Conservation (phyloP, 2,888 invertebrate genomes). For the Melanostoma scalare region DNA sequence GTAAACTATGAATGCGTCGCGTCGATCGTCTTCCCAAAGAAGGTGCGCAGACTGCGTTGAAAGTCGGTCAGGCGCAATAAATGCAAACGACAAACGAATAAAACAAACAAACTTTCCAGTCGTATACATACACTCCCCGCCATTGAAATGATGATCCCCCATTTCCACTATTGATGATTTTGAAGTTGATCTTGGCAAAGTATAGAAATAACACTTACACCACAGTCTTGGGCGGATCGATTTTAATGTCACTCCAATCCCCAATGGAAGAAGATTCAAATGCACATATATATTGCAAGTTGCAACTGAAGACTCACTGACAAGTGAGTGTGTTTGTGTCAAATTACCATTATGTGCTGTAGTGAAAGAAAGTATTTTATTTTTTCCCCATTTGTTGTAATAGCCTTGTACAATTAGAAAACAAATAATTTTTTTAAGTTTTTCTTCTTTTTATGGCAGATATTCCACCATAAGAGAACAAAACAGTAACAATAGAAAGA, state of each 20-base stretch:
- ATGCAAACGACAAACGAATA: slow-evolving; percentile 56
- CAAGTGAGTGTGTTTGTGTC: slow-evolving; percentile 65
- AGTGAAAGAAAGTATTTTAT: slow-evolving; percentile 59
- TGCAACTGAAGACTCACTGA: slow-evolving; percentile 48
- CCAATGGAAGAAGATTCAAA: slow-evolving; percentile 48
- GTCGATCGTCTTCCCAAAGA: slow-evolving; percentile 3
- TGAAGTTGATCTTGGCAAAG: slow-evolving; percentile 20
- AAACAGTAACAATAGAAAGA: slow-evolving; percentile 20
- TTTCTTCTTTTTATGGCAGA: slow-evolving; percentile 20
- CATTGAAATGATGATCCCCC: slow-evolving; percentile 48
- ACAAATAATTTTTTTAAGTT: slow-evolving; percentile 45
- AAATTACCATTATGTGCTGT: slow-evolving; percentile 56
- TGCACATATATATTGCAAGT: slow-evolving; percentile 3
- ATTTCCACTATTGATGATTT: slow-evolving; percentile 5
- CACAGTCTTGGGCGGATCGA: slow-evolving; percentile 61
- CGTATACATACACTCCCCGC: neutral
- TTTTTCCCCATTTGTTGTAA: slow-evolving; percentile 20
- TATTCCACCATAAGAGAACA: slow-evolving; percentile 15
- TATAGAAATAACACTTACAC: slow-evolving; percentile 33
- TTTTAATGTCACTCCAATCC: slow-evolving; percentile 53
- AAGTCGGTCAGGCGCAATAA: slow-evolving; percentile 69
- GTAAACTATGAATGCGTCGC: neutral
- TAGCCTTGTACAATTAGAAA: slow-evolving; percentile 56
- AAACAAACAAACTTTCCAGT: slow-evolving; percentile 52
- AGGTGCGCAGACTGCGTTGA: slow-evolving; percentile 15